Base-by-base conservation (phyloP, 2,797 vertebrate species). In the Atherinosoma microstoma region DNA sequence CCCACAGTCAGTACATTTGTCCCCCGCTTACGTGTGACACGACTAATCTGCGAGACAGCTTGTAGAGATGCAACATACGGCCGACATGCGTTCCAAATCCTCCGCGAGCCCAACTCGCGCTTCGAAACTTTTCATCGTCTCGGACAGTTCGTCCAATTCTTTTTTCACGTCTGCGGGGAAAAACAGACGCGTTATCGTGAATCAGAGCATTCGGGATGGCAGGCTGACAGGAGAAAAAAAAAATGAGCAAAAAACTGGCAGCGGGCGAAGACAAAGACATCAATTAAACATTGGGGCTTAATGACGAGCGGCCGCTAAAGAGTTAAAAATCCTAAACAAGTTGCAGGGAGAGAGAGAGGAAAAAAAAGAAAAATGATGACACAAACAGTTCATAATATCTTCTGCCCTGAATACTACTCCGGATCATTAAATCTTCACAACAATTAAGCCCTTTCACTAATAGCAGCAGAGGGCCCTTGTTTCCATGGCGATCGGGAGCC, bases 401-500 rank as follows among this genome's bases (percentile, higher is more conserved):
- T 96, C 95, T 96, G 97, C 96, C 96, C 96, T 95, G 95, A 96
- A 96, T 96, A 96, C 96, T 95, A 96, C 95, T 97, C 93, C 95
- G 96, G 96, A 97, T 97, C 96, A 97, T 98, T 98, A 98, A 96
- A 98, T 97, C 97, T 97, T 96, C 96, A 97, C 96, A 97, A 98
- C 97, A 97, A 97, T 98, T 98, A 97, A 96, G 96, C 96, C 96
- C 96, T 97, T 97, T 97, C 95, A 96, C 96, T 93, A 93, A 93
- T 92, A 95, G 96, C 96, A 95, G 96, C 96, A 82, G 86, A 97
- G 96, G 96, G 96, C 95, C 93, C 89, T 85, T 94, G 97, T 97
- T 97, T 96, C 96, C 96, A 97, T 97, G 96, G 97, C 94, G 93
- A 98, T 96, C 81, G 94, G 94, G 95, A 97, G 96, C 96, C 96